phyloP scores from a whole-genome alignment of 2,113 vertebrate genomes.

The Plecturocebus donacophilus region DNA sequence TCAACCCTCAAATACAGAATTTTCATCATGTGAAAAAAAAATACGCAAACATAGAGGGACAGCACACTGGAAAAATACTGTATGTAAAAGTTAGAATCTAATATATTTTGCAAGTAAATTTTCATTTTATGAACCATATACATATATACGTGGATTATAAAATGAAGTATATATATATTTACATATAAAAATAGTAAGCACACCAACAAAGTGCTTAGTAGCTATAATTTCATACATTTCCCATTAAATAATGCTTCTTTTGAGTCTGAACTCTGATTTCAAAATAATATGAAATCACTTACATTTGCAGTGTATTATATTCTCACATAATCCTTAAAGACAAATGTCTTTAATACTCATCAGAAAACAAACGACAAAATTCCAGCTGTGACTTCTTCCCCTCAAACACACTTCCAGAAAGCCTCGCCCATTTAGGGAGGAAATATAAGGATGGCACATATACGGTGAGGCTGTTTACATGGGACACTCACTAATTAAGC shows the following conservation, averaged over 20 bases:
- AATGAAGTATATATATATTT: too few species aligned
- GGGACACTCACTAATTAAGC: neutral
- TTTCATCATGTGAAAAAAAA: neutral
- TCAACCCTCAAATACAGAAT: neutral
- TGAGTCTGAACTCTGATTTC: conserved; percentile 6
- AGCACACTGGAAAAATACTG: neutral
- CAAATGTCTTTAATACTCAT: neutral
- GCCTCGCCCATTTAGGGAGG: neutral
- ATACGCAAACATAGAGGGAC: neutral
- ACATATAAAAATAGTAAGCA: neutral
- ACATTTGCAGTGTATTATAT: neutral
- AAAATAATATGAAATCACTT: conserved; percentile 32
- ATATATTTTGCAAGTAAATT: conserved; percentile 38
- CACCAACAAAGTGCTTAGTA: neutral
- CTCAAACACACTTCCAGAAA: conserved; percentile 15
- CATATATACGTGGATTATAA: neutral
- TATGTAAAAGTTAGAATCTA: neutral
- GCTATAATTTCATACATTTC: conserved; percentile 29
- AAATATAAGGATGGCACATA: neutral
- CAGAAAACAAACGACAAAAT: conserved; percentile 4
- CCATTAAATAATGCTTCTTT: conserved; percentile 40
- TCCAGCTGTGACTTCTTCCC: neutral
- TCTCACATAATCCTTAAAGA: conserved; percentile 4
- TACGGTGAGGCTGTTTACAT: neutral
- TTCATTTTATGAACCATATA: neutral